These are phyloP conservation scores for Rhaphigaster nebulosa DNA, from an alignment of 2,888 invertebrate species.

Conservation along the genomic window DNA sequence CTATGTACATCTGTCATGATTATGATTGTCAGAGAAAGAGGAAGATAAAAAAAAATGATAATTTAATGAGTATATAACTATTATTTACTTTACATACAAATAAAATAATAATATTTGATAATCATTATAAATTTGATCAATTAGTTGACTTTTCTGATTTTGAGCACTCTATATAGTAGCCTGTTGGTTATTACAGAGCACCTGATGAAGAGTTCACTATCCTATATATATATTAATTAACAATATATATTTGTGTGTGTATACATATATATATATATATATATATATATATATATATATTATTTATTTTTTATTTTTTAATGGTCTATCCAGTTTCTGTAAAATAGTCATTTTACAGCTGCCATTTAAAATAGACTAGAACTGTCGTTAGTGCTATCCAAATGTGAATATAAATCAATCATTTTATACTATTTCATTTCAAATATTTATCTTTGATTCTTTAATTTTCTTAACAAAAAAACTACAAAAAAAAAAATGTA, in stretches of 20 bases:
- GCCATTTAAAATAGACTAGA: not conserved
- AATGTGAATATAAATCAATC: slow-evolving; percentile 12
- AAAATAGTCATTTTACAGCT: not conserved
- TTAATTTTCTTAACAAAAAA: not conserved
- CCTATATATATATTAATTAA: too few species aligned
- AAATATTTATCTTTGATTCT: not conserved
- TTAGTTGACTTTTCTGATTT: not conserved
- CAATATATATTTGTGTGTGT: too few species aligned
- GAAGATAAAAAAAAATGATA: not conserved
- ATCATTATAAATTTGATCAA: too few species aligned
- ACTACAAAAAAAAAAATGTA: not conserved
- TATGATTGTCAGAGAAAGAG: not conserved
- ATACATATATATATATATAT: too few species aligned
- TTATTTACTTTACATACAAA: too few species aligned
- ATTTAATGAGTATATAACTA: too few species aligned
- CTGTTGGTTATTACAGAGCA: too few species aligned
- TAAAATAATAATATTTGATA: too few species aligned
- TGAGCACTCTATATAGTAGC: not conserved
- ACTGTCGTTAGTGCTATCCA: not conserved
- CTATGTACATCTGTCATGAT: not conserved
- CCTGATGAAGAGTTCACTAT: too few species aligned
- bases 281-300: too few species aligned
- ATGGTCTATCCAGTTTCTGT: not conserved
- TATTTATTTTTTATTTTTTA: too few species aligned
- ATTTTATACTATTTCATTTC: slow-evolving; percentile 16